Evolutionary conservation across 1,140 invertebrate species (phyloP), one percentile per base, ranked within the genome.

Genomic region (Eumaeus atala): DNA sequence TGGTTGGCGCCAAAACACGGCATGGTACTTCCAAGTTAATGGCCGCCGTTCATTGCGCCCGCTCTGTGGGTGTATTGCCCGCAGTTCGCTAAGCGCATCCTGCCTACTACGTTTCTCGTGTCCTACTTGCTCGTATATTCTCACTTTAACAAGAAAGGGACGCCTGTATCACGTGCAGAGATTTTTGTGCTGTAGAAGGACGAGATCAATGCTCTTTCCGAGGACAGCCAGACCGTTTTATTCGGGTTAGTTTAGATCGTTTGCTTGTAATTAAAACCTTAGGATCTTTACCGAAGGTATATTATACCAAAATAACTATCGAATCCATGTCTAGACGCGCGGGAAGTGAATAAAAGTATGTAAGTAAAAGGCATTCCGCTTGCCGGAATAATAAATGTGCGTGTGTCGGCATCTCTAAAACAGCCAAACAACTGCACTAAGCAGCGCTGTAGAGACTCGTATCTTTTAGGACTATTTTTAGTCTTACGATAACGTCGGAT

Each of bases 191-290:
- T 66, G 71, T 69, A 84, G 79, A 86, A 86, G 83, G 83, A 84
- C 80, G 82, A 84, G 83, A 86, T 86, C 83, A 86, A 86, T 86
- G 83, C 83, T 84, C 83, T 84, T 84, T 78, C 69, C 74, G 76
- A 84, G 80, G 77, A 83, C 77, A 81, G 74, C 66, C 70, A 73
- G 73, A 74, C 72, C 67, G 74, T 76, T 84, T 84, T 83, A 79
- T 79, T 71, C 64, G 77, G 68, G 67, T 81, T 72, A 70, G 61
- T 67, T 61, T 49, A 55, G 51, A 47, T 58, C 51, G 58, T 68
- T 56, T 55, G 62, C 63, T 57, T 52, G 69, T 59, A 80, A 73
- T 75, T 66, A 62, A 58, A 69, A 73, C 75, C 75, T 78, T 80
- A 77, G 56, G 70, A 38, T 42, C 28, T 50, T 16, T 62, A 48